These are phyloP conservation scores for Nasonovia ribisnigri DNA, from an alignment of 2,888 invertebrate species.

Conservation along the genomic window DNA sequence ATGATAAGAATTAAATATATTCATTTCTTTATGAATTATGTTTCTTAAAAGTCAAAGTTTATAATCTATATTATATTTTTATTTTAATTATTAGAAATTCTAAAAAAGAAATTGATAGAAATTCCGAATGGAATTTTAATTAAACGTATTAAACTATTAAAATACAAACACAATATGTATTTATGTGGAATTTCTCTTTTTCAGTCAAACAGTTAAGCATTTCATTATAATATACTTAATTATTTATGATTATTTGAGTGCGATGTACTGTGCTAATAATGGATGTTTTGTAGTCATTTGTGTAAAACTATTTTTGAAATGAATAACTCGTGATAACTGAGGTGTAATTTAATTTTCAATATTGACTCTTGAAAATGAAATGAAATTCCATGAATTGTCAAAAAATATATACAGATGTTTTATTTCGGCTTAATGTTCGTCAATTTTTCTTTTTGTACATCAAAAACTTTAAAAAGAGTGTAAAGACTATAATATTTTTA, in stretches of 20 bases:
- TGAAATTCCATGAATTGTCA: background rate
- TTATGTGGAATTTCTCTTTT: background rate
- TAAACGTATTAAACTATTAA: background rate
- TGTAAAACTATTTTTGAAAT: background rate
- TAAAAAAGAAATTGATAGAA: too few relatives aligned
- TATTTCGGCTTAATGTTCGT: background rate
- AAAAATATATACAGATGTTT: background rate
- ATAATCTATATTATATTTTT: background rate
- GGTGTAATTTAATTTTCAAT: slow-evolving; percentile 10
- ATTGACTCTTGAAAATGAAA: background rate
- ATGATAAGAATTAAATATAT: background rate
- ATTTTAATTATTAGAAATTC: background rate
- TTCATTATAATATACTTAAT: background rate
- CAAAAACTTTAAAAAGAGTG: background rate
- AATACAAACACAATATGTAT: background rate
- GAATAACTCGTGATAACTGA: background rate
- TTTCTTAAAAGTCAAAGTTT: background rate
- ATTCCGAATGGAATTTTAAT: too few relatives aligned
- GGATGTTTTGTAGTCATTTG: background rate
- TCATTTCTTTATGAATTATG: background rate
- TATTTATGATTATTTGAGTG: background rate
- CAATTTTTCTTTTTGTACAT: background rate
- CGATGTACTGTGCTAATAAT: background rate
- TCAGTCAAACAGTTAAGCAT: background rate
- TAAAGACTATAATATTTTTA: background rate